Evolutionary conservation across 2,888 invertebrate genomes (phyloP).

Genomic region (Scaptomyza tumidula): DNA sequence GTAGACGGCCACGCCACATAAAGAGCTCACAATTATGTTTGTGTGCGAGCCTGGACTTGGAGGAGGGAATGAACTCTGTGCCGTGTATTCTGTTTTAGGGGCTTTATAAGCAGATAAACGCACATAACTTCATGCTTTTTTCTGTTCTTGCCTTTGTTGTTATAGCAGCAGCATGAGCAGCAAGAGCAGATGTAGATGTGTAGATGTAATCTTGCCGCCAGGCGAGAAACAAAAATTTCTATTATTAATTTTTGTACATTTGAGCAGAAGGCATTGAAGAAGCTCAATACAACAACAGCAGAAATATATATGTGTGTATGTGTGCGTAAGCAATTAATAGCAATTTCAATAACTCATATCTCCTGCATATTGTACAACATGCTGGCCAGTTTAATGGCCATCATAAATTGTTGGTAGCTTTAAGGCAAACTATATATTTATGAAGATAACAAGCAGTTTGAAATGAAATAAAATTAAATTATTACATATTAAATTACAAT

Average conservation of each 20-base stretch:
- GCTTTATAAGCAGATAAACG: conserved; percentile 53
- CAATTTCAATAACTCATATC: conserved; percentile 40
- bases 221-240: conserved; percentile 47
- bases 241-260: conserved; percentile 70
- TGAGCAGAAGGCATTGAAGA: conserved; percentile 12
- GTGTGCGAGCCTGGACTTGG: conserved; percentile 10
- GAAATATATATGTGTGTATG: neutral
- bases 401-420: conserved; percentile 30
- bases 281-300: neutral
- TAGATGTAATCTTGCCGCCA: conserved; percentile 62
- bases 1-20: conserved; percentile 70
- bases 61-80: neutral
- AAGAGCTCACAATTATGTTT: conserved; percentile 71
- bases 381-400: conserved; percentile 32
- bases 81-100: conserved; percentile 9
- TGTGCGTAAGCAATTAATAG: conserved; percentile 43
- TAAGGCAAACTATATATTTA: conserved; percentile 5
- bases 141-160: conserved; percentile 13
- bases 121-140: conserved; percentile 22
- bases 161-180: conserved; percentile 23
- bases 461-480: neutral
- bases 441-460: neutral
- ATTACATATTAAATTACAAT: neutral
- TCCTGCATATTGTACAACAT: conserved; percentile 25
- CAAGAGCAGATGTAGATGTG: conserved; percentile 29